These are phyloP conservation scores for Dryadula phaetusa DNA, from an alignment of 2,888 invertebrate genomes.

Conservation along the genomic window DNA sequence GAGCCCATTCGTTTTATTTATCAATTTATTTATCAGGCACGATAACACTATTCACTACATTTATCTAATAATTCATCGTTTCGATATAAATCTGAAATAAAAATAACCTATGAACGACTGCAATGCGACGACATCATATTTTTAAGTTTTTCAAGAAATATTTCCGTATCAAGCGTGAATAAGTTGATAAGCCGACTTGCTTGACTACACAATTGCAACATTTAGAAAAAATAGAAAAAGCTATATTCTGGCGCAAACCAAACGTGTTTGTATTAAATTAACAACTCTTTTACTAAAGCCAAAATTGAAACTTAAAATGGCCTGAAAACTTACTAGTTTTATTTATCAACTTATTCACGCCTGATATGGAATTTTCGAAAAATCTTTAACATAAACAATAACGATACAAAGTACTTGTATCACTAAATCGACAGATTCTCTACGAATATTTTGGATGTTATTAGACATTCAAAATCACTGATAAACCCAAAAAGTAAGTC, in stretches of 20 bases:
- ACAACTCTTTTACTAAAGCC: too few species aligned
- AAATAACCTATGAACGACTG: slow-evolving; percentile 32
- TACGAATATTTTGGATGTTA: background rate
- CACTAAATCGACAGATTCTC: background rate
- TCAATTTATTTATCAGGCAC: slow-evolving; percentile 39
- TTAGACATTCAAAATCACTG: background rate
- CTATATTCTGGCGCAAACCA: too few species aligned
- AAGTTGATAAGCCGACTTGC: too few species aligned
- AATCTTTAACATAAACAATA: too few species aligned
- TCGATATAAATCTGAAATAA: slow-evolving; percentile 41
- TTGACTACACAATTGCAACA: too few species aligned
- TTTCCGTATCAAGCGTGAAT: too few species aligned
- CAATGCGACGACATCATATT: slow-evolving; percentile 17
- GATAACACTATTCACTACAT: slow-evolving; percentile 41
- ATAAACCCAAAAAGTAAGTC: background rate
- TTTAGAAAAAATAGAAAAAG: too few species aligned
- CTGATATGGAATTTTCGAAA: too few species aligned
- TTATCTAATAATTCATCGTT: slow-evolving; percentile 40
- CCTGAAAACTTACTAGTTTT: too few species aligned
- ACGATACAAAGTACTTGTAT: background rate
- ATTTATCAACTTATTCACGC: too few species aligned
- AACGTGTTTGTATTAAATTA: too few species aligned
- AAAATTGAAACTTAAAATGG: too few species aligned
- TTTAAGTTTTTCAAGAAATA: slow-evolving; percentile 17
- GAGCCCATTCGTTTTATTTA: slow-evolving; percentile 36